These are phyloP conservation scores for Tachuris rubrigastra DNA, from an alignment of 2,113 vertebrate genomes.

Conservation along the genomic window DNA sequence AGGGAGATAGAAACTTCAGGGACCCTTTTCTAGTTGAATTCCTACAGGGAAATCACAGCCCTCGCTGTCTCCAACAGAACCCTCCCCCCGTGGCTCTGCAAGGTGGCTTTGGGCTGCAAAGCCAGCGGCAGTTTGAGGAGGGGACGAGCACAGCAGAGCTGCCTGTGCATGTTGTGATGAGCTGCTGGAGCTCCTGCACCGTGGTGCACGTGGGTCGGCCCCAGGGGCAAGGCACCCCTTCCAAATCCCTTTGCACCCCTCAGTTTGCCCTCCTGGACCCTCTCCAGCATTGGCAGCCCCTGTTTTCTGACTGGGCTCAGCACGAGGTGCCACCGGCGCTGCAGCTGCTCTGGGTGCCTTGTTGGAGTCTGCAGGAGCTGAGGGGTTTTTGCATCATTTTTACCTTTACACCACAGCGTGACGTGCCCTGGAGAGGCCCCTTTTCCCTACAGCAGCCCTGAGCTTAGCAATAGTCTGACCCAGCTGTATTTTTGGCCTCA, in stretches of 20 bases:
- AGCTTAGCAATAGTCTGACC: rapidly evolving
- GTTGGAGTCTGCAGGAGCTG: not conserved
- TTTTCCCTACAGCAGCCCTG: not conserved
- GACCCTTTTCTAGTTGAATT: not conserved
- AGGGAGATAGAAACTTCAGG: not conserved
- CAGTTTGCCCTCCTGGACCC: not conserved
- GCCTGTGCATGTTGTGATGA: not conserved
- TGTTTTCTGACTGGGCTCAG: not conserved
- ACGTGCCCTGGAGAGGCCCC: not conserved
- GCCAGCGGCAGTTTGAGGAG: not conserved
- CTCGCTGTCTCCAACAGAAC: not conserved
- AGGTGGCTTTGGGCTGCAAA: not conserved
- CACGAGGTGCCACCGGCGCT: rapidly evolving
- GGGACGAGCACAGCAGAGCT: not conserved
- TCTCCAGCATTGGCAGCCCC: not conserved
- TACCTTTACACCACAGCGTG: not conserved
- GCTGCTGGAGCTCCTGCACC: not conserved
- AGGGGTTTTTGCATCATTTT: not conserved
- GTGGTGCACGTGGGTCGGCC: not conserved
- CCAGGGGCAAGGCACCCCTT: not conserved
- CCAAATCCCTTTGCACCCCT: not conserved
- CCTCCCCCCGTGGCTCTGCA: not conserved
- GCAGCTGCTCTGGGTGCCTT: not conserved
- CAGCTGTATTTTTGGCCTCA: not conserved
- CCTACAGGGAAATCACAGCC: not conserved